Percentiles rank a stretch among this genome's conserved stretches.
These are phyloP conservation scores for Brachycybe producta DNA, from an alignment of 2,888 invertebrate genomes.

Conservation along the genomic window DNA sequence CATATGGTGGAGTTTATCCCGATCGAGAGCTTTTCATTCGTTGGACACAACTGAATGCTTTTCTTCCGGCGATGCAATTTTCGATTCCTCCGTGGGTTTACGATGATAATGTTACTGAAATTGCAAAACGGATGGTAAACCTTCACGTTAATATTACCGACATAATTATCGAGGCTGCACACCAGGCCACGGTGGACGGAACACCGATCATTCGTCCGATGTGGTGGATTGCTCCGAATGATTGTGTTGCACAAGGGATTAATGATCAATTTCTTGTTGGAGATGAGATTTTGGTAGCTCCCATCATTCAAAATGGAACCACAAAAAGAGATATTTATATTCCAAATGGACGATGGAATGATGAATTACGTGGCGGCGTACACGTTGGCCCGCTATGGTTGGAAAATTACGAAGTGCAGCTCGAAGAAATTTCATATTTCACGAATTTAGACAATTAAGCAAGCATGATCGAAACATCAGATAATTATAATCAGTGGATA, in stretches of 20 bases:
- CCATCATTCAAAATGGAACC: conserved; percentile 51
- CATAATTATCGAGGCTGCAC: conserved; percentile 43
- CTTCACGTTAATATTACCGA: conserved; percentile 49
- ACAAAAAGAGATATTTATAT: conserved; percentile 55
- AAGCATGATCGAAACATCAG: no score
- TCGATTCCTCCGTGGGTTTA: conserved; percentile 64
- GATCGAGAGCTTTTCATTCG: conserved; percentile 47
- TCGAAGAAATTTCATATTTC: conserved; percentile 58
- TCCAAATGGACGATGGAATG: conserved; percentile 56
- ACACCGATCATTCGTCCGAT: conserved; percentile 64
- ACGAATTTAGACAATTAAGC: no score
- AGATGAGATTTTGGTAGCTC: conserved; percentile 61
- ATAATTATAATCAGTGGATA: no score
- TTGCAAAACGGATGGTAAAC: conserved; percentile 49
- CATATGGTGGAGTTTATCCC: conserved; percentile 34
- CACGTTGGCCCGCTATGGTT: conserved; percentile 50
- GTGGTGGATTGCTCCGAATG: conserved; percentile 68
- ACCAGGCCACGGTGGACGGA: conserved; percentile 45
- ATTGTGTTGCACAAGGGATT: conserved; percentile 43
- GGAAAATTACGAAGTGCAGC: conserved; percentile 49
- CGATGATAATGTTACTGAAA: conserved; percentile 44
- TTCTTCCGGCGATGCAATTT: conserved; percentile 66
- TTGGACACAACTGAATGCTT: conserved; percentile 64
- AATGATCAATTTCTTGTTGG: conserved; percentile 60
- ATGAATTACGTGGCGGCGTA: conserved; percentile 23